Evolutionary conservation across 2,888 invertebrate genomes (phyloP).

Genomic region (Phragmatobia fuliginosa): DNA sequence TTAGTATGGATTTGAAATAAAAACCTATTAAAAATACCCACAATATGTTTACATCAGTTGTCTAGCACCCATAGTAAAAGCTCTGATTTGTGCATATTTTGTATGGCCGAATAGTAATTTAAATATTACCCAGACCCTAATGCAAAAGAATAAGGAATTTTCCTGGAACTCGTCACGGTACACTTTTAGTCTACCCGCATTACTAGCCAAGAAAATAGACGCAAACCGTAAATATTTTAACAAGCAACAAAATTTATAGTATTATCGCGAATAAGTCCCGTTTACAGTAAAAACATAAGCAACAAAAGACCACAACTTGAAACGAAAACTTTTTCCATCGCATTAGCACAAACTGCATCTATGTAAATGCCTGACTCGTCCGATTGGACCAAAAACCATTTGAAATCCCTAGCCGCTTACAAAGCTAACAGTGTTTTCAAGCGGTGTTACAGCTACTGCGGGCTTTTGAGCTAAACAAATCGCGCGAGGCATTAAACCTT

Average conservation of each 20-base stretch:
- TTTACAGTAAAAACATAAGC: too few relatives aligned
- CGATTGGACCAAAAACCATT: conserved; percentile 25
- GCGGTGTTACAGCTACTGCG: conserved; percentile 27
- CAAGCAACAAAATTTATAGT: conserved; percentile 2
- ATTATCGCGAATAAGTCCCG: too few relatives aligned
- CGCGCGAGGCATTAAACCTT: conserved; percentile 35
- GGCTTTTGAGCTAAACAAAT: conserved; percentile 41
- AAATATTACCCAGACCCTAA: not conserved
- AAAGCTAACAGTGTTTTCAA: conserved; percentile 33
- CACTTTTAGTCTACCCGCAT: not conserved
- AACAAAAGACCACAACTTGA: conserved; percentile 1
- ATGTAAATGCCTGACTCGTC: not conserved
- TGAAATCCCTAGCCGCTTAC: conserved; percentile 29
- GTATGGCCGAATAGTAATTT: not conserved
- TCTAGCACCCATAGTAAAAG: too few relatives aligned
- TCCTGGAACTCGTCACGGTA: not conserved
- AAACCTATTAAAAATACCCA: too few relatives aligned
- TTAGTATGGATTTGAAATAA: too few relatives aligned
- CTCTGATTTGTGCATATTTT: too few relatives aligned
- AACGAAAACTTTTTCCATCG: not conserved
- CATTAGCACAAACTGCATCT: conserved; percentile 12
- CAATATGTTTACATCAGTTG: too few relatives aligned
- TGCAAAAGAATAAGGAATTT: not conserved
- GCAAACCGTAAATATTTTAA: not conserved
- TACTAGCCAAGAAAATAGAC: not conserved